phyloP scores from a whole-genome alignment of 2,797 vertebrate genomes.

The Lepus oiostolus region DNA sequence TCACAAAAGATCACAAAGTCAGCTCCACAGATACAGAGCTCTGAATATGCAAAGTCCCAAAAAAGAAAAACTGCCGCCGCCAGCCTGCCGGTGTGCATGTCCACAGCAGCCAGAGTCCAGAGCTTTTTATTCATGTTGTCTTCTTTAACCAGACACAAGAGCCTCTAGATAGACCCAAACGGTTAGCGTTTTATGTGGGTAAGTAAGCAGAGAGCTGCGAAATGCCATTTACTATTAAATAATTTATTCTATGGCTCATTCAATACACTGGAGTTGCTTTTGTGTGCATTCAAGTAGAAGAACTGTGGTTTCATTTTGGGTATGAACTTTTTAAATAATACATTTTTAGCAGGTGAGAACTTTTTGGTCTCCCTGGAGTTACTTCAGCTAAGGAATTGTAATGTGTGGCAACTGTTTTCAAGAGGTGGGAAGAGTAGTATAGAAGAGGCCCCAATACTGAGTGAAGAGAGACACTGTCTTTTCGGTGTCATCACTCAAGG shows the following conservation, averaged over 20 bases:
- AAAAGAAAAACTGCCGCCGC: not conserved
- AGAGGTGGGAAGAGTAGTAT: constrained; percentile 69
- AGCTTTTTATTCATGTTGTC: not conserved
- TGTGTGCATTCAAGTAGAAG: constrained; percentile 63
- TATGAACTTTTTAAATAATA: constrained; percentile 75
- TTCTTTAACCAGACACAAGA: constrained; percentile 68
- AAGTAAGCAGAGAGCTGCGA: constrained; percentile 67
- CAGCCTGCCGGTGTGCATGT: not conserved
- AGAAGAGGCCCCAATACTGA: constrained; percentile 57
- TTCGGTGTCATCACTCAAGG: constrained; percentile 19
- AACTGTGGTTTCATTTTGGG: constrained; percentile 74
- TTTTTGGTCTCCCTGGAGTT: constrained; percentile 71
- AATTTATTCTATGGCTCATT: constrained; percentile 77
- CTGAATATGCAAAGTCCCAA: constrained; percentile 12
- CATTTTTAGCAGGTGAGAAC: constrained; percentile 72
- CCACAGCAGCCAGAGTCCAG: not conserved
- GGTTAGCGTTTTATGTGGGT: constrained; percentile 62
- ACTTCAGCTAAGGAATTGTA: constrained; percentile 77
- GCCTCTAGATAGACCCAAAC: not conserved
- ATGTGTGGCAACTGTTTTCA: constrained; percentile 64
- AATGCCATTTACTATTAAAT: constrained; percentile 72
- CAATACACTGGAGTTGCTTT: constrained; percentile 3
- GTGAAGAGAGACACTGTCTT: constrained; percentile 68
- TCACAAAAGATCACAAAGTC: constrained; percentile 42
- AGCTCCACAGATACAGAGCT: not conserved